These are phyloP conservation scores for Tetragnatha versicolor DNA, from an alignment of 1,140 invertebrate species.

Conservation along the genomic window DNA sequence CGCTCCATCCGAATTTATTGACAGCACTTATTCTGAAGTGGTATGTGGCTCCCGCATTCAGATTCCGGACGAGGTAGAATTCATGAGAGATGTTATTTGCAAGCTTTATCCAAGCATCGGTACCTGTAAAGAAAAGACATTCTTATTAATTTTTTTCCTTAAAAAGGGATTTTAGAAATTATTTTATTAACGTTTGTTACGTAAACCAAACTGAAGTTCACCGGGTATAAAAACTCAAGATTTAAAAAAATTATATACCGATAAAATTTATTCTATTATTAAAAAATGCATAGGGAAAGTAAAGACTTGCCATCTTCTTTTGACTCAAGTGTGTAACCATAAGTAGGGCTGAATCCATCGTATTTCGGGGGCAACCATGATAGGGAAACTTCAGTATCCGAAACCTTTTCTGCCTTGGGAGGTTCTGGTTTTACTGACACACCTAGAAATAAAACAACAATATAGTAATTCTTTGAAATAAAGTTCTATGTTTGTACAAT, in stretches of 20 bases:
- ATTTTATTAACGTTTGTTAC: neutral
- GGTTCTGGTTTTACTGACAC: conserved; percentile 84
- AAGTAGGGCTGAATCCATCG: conserved; percentile 81
- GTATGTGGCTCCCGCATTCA: conserved; percentile 80
- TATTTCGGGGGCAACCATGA: conserved; percentile 78
- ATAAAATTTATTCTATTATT: too few species aligned
- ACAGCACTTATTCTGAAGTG: conserved; percentile 86
- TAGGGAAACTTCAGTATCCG: conserved; percentile 84
- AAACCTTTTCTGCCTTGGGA: conserved; percentile 81
- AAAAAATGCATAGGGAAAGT: too few species aligned
- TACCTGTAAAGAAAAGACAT: conserved; percentile 62
- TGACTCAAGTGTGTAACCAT: conserved; percentile 85
- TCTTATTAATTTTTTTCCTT: neutral
- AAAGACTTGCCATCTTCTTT: conserved; percentile 70
- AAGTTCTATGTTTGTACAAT: neutral
- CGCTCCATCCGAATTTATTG: conserved; percentile 79
- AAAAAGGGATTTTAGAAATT: neutral
- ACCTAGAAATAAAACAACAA: conserved; percentile 31
- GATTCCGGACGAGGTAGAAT: conserved; percentile 81
- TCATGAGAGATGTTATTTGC: conserved; percentile 92
- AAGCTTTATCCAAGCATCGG: conserved; percentile 85
- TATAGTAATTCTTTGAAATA: neutral
- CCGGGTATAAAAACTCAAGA: neutral
- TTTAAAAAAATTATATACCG: too few species aligned
- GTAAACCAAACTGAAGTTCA: neutral